Evolutionary conservation across 2,888 invertebrate genomes (phyloP), one percentile per base, ranked within the genome.

Genomic region (Aelia acuminata): DNA sequence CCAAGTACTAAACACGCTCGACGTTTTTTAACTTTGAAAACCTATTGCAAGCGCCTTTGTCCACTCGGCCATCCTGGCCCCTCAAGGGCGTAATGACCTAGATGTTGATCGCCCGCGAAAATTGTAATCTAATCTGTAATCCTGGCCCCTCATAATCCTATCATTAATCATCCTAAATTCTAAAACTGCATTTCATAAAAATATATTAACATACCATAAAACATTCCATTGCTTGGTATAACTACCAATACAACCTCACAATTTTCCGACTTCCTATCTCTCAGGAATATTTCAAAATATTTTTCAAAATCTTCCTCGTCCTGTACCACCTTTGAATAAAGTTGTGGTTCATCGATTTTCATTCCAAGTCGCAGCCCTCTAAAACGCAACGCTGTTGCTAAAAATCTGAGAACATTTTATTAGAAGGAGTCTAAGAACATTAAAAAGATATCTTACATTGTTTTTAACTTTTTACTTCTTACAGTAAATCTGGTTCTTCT

Each of bases 371-470:
- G 31, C 7, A 70, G 35, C 4, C 63, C 63, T 70, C 63, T 70
- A 35, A 70, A 70, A 35, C 63, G 63, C 63, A 70, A 70, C 35
- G 63, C 63, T 70, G 63, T 70, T 31, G 63, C 31, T 35, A 70
- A 70, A 70, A 70, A 70, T 20, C 63, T 70, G 18, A 1, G 35
- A 70, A 35, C 13, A 8, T 35, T 20, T 3, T 31, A 35, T 7
- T 70, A 43, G 43, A 43, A 43, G 43, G 43, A 43, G 43, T 43
- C 43, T 4, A 53, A 53, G 22, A 20, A 53, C 8, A n/a, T 3
- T n/a, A 53, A 53, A 7, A 0, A 53, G 22, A n/a, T 7, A 53
- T 4, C 18, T 7, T 43, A 43, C 43, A 43, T 43, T 43, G n/a
- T 1, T 57, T 57, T 15, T 35, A 20, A n/a, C n/a, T 35, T 35